phyloP scores from a whole-genome alignment of 1,140 invertebrate species.

The Oryzaephilus surinamensis region DNA sequence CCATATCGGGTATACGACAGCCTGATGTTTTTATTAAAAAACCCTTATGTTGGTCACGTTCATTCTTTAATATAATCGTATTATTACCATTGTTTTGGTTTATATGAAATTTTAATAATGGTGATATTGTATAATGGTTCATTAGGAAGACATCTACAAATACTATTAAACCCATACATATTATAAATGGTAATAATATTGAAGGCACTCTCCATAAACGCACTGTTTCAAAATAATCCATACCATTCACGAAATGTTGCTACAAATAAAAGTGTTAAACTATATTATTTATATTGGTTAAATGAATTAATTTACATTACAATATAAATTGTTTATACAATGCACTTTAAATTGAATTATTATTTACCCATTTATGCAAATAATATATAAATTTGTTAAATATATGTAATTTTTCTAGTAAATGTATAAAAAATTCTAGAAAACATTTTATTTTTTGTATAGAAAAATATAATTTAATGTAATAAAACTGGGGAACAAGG shows the following conservation, averaged over 20 bases:
- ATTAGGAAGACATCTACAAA: slow-evolving; percentile 19
- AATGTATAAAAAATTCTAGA: too few relatives aligned
- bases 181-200: slow-evolving; percentile 11
- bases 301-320: too few relatives aligned
- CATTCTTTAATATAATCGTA: background rate
- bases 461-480: too few relatives aligned
- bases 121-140: slow-evolving; percentile 2
- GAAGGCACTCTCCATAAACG: slow-evolving; percentile 11
- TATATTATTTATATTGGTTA: too few relatives aligned
- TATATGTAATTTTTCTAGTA: too few relatives aligned
- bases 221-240: slow-evolving; percentile 11
- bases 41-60: slow-evolving; percentile 19
- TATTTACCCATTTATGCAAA: too few relatives aligned
- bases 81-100: background rate
- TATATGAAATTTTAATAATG: background rate
- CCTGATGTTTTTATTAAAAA: slow-evolving; percentile 58
- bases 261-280: too few relatives aligned
- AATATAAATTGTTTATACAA: too few relatives aligned
- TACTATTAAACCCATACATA: slow-evolving; percentile 15
- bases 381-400: too few relatives aligned
- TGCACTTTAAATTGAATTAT: too few relatives aligned
- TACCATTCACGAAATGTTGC: slow-evolving; percentile 14
- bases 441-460: too few relatives aligned
- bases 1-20: slow-evolving; percentile 68
- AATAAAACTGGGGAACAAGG: too few relatives aligned